Base-by-base conservation (phyloP, 2,113 vertebrate species). In the Dunckerocampus dactyliophorus region DNA sequence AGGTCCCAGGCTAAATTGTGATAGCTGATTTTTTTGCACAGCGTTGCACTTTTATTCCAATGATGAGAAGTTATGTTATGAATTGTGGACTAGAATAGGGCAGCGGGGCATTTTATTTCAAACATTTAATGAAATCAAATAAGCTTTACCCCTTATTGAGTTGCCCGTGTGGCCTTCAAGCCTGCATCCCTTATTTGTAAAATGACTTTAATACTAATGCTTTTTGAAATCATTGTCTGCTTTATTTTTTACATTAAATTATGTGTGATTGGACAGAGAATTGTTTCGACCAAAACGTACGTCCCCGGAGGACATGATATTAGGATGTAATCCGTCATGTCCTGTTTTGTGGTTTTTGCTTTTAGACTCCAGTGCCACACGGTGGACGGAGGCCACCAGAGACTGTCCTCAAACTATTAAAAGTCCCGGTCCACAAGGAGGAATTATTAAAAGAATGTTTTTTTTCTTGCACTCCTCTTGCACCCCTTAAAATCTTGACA, bases 1-100 rank as follows among this genome's bases (percentile, higher is more conserved):
- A 92, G 91, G 87, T 85, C 92, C 92, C 95, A 98, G 95, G 93
- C 93, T 97, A 97, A 96, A 97, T 92, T 93, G 83, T 82, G 62
- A 88, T 84, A 57, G 85, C 92, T 92, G 92, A 88, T 93, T 98
- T 92, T 93, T 92, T 89, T 93, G 95, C 96, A 98, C 96, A 96
- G 92, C 91, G 95, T 91, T 94, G 95, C 97, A 98, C 96, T 95
- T 95, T 85, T 89, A 31, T 48, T 47, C 49, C 49, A 51, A 83
- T 84, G 73, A 84, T 77, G 74, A 86, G 66, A 74, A 74, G 81
- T 90, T 93, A 90, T 15, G 28, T 57, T 64, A 74, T 57, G 67
- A 67, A 80, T 34, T 34, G 7, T 34, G 31, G 31, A 34, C 31
- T 80, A 67, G 47, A 58, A 71, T 50, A 24, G 57, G 63, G 74